Conservation (phyloP, 2,888 invertebrate species). For the Trachelus stipa region DNA sequence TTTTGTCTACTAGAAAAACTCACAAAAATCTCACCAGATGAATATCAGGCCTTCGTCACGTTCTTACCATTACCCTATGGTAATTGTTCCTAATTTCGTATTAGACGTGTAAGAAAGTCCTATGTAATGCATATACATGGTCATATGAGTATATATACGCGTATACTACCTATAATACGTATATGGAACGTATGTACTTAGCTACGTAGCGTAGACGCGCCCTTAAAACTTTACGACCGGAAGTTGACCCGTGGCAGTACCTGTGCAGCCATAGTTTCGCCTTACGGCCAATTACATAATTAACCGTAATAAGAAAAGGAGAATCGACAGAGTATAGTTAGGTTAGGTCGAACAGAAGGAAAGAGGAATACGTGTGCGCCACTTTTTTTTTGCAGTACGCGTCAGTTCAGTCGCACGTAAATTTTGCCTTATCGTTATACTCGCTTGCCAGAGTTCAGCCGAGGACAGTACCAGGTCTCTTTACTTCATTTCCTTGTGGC, state of each 20-base stretch:
- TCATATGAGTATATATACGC: background rate
- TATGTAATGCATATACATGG: background rate
- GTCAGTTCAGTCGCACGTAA: constrained; percentile 24
- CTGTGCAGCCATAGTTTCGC: constrained; percentile 29
- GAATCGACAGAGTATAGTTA: constrained; percentile 22
- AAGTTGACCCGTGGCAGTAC: constrained; percentile 45
- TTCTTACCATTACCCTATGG: too few relatives aligned
- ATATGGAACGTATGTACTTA: constrained; percentile 3
- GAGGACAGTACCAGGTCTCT: too few relatives aligned
- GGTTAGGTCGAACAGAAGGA: too few relatives aligned
- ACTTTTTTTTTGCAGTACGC: constrained; percentile 20
- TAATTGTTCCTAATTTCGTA: too few relatives aligned
- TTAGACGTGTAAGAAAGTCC: too few relatives aligned
- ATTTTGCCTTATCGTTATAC: constrained; percentile 25
- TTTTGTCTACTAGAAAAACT: too few relatives aligned
- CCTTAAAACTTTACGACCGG: constrained; percentile 57
- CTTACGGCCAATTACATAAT: constrained; percentile 42
- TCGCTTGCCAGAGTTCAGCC: background rate
- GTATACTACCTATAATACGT: constrained; percentile 5
- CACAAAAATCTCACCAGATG: too few relatives aligned
- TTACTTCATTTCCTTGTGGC: too few relatives aligned
- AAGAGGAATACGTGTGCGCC: background rate
- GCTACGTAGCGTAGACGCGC: constrained; percentile 35
- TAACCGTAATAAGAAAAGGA: constrained; percentile 41
- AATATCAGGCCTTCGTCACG: too few relatives aligned